Conservation (phyloP, 2,113 vertebrate genomes). For the Coryphaenoides rupestris region DNA sequence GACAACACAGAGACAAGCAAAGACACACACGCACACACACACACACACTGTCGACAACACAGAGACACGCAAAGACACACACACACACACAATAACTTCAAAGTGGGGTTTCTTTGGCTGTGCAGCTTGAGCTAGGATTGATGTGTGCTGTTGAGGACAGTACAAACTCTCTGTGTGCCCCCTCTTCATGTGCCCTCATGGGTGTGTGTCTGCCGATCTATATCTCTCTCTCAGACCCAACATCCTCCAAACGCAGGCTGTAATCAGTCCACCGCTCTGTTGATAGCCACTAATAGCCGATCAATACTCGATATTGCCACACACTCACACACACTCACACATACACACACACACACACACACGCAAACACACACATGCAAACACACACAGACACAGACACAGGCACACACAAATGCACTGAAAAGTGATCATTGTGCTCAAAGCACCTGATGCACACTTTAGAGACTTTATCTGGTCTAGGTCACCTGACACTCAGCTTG, state of each 20-base stretch:
- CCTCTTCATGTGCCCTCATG: no score
- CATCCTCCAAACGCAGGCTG: background rate
- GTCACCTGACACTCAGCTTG: no score
- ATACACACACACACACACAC: slow-evolving; percentile 2
- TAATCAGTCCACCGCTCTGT: background rate
- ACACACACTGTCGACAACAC: background rate
- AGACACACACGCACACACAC: no score
- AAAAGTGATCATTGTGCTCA: background rate
- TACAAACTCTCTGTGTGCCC: slow-evolving; percentile 4
- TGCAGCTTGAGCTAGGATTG: slow-evolving; percentile 16
- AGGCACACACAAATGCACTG: background rate
- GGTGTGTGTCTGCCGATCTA: background rate
- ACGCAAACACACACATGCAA: background rate
- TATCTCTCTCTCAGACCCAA: background rate
- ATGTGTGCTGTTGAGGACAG: slow-evolving; percentile 20
- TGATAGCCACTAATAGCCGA: background rate
- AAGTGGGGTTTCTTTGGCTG: background rate
- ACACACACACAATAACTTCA: background rate
- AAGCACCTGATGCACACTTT: no score
- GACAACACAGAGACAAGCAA: no score
- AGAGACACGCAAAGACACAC: background rate
- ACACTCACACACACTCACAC: background rate
- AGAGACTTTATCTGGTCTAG: no score
- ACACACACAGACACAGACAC: background rate
- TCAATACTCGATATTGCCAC: background rate